Conservation (phyloP, 2,888 invertebrate genomes). For the Crocallis elinguaria region DNA sequence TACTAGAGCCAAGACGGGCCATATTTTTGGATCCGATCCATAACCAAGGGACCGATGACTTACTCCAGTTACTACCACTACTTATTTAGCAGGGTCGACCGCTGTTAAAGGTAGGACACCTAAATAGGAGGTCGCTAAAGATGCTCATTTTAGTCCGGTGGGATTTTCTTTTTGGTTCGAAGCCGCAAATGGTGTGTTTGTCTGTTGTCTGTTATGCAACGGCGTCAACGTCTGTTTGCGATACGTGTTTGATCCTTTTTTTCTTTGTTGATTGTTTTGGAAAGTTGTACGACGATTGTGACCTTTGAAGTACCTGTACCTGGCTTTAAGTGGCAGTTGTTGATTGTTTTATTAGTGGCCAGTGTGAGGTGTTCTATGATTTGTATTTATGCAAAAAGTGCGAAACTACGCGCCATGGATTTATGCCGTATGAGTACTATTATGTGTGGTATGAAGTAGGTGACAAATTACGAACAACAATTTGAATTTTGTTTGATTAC, state of each 20-base stretch:
- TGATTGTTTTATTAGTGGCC: background rate
- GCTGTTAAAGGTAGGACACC: constrained; percentile 63
- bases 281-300: constrained; percentile 33
- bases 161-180: constrained; percentile 67
- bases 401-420: no score
- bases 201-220: constrained; percentile 52
- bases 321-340: background rate
- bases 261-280: constrained; percentile 33
- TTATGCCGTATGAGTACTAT: no score
- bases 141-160: constrained; percentile 63
- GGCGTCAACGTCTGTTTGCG: constrained; percentile 38
- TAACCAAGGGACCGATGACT: constrained; percentile 62
- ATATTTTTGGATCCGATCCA: constrained; percentile 79
- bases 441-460: no score
- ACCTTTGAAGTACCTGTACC: constrained; percentile 17
- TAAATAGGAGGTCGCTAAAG: constrained; percentile 65
- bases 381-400: no score
- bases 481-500: no score
- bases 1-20: constrained; percentile 60
- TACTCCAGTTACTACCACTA: constrained; percentile 56
- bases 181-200: constrained; percentile 47
- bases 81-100: constrained; percentile 59
- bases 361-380: no score
- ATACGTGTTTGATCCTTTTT: constrained; percentile 29
- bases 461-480: no score